Conservation (phyloP, 2,113 vertebrate genomes). For the Pardalotus punctatus region DNA sequence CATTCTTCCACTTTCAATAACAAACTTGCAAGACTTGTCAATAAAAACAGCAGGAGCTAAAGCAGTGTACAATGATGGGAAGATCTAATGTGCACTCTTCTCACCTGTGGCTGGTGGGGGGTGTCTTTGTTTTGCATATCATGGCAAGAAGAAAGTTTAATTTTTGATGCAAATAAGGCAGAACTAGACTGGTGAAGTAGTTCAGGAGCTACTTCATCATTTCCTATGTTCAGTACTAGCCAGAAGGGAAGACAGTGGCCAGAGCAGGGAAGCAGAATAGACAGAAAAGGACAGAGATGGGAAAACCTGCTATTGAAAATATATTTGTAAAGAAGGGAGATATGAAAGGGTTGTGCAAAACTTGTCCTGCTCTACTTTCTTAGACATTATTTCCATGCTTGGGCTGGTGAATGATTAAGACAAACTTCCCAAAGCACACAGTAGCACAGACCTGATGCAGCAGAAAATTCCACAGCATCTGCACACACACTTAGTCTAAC, state of each 20-base stretch:
- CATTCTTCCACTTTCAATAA: neutral
- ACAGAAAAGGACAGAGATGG: neutral
- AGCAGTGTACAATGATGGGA: neutral
- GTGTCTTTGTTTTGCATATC: neutral
- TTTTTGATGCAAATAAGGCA: neutral
- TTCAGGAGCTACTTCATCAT: neutral
- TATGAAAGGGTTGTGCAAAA: neutral
- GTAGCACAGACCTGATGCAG: neutral
- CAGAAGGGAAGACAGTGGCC: neutral
- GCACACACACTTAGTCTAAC: neutral
- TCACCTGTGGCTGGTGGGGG: neutral
- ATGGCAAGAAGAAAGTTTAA: neutral
- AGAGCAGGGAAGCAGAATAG: neutral
- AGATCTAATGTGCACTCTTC: neutral
- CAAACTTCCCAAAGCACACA: neutral
- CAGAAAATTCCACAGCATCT: neutral
- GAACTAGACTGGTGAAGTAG: neutral
- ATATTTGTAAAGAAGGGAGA: neutral
- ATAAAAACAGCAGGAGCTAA: neutral
- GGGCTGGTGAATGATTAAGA: neutral
- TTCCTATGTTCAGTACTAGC: neutral
- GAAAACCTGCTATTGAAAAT: neutral
- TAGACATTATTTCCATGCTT: neutral
- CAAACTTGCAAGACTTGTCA: neutral
- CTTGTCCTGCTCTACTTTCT: neutral